A percentile compares a stretch with the other conserved stretches of the same genome.
phyloP scores from a whole-genome alignment of 2,888 invertebrate genomes.

The Ormyrus thymus region DNA sequence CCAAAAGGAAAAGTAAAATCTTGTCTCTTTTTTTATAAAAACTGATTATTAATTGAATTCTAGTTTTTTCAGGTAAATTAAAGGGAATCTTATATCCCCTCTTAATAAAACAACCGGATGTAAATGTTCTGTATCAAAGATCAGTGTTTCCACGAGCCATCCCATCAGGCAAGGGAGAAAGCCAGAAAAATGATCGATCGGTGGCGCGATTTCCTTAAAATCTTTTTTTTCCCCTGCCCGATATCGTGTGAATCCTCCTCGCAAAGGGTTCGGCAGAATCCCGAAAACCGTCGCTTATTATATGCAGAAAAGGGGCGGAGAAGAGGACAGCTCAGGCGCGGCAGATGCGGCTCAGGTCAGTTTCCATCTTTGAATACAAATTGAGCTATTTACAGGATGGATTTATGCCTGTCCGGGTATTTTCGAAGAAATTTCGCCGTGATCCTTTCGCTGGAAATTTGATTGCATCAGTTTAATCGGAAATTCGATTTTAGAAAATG shows the following conservation, averaged over 20 bases:
- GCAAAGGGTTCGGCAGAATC: constrained; percentile 10
- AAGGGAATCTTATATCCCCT: too few relatives aligned
- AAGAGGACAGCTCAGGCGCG: not conserved
- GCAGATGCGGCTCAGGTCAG: constrained; percentile 35
- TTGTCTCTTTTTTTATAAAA: too few relatives aligned
- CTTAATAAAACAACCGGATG: too few relatives aligned
- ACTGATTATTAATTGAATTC: too few relatives aligned
- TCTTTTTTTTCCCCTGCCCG: not conserved
- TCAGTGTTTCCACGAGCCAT: too few relatives aligned
- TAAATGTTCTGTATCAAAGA: too few relatives aligned
- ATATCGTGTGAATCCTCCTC: constrained; percentile 14
- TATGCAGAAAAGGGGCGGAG: constrained; percentile 2
- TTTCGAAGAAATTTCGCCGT: constrained; percentile 23
- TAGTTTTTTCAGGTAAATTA: too few relatives aligned
- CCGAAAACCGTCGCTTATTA: not conserved
- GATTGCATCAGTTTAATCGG: not conserved
- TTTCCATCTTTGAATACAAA: constrained; percentile 51
- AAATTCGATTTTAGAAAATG: not conserved
- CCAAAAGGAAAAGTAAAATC: too few relatives aligned
- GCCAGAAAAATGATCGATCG: constrained; percentile 33
- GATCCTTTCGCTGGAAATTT: not conserved
- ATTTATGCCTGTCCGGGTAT: not conserved
- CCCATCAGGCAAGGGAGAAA: not conserved
- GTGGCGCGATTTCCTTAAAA: not conserved
- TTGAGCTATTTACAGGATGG: constrained; percentile 43